These are phyloP conservation scores for Euschistus heros DNA, from an alignment of 1,140 invertebrate genomes.

Conservation along the genomic window DNA sequence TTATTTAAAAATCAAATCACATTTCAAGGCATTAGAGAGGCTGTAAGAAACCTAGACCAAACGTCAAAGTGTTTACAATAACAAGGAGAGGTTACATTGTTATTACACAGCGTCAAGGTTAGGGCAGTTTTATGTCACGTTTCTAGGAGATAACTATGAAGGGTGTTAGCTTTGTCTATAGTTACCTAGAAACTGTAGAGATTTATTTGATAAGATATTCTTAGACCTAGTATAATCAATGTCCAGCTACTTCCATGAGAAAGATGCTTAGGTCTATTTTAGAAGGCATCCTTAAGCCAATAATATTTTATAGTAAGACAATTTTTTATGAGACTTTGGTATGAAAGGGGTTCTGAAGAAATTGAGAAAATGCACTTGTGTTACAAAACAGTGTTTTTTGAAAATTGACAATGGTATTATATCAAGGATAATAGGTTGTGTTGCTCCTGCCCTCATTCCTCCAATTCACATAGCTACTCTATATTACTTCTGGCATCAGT, in stretches of 20 bases:
- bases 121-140: too few species aligned
- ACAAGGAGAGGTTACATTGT: too few species aligned
- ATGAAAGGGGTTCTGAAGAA: constrained; percentile 3
- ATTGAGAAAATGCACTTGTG: not conserved
- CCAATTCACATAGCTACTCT: constrained; percentile 28
- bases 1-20: too few species aligned
- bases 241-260: not conserved
- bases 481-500: constrained; percentile 29
- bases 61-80: too few species aligned
- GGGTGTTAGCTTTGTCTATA: not conserved
- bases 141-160: too few species aligned
- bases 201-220: constrained; percentile 5
- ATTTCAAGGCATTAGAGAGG: too few species aligned
- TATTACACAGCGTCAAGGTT: too few species aligned
- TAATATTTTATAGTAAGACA: not conserved
- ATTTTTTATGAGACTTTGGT: not conserved
- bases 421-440: constrained; percentile 11
- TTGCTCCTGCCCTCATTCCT: constrained; percentile 26
- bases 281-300: too few species aligned
- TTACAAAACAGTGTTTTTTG: not conserved
- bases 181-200: not conserved
- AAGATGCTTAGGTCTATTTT: not conserved
- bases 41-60: too few species aligned
- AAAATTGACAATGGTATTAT: constrained; percentile 5
- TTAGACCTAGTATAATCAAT: constrained; percentile 7